A percentile compares a stretch with the other conserved stretches of the same genome.
Conservation (phyloP, 2,797 vertebrate species). For the Hapalemur alaotrensis region DNA sequence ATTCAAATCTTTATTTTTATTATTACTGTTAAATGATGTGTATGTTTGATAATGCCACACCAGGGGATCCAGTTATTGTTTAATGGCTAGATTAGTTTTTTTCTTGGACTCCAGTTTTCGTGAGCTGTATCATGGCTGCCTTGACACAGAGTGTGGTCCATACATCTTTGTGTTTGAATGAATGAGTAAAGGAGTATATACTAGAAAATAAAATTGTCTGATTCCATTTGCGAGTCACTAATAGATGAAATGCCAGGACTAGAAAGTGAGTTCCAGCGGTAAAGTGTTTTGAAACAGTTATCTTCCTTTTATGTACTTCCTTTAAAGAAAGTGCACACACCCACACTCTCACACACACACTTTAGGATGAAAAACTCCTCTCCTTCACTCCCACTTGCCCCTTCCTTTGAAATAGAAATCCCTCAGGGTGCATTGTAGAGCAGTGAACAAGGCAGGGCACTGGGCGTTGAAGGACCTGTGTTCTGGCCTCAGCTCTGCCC, state of each 20-base stretch:
- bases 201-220: neutral
- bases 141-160: neutral
- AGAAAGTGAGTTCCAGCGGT: neutral
- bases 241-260: neutral
- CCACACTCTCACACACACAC: too few relatives aligned
- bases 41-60: neutral
- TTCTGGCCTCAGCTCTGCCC: neutral
- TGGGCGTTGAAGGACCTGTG: accelerated
- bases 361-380: neutral
- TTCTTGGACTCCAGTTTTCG: neutral
- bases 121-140: neutral
- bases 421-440: neutral
- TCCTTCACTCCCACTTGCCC: neutral
- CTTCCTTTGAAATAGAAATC: neutral
- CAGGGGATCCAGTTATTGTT: neutral
- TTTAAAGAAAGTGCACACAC: neutral
- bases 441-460: neutral
- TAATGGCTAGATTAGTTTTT: neutral
- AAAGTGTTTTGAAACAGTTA: neutral
- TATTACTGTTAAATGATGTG: neutral
- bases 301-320: neutral
- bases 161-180: neutral
- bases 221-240: neutral
- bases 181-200: neutral
- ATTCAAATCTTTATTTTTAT: conserved; percentile 9